These are phyloP conservation scores for Elephantulus edwardii DNA, from an alignment of 2,113 vertebrate genomes.

Conservation along the genomic window DNA sequence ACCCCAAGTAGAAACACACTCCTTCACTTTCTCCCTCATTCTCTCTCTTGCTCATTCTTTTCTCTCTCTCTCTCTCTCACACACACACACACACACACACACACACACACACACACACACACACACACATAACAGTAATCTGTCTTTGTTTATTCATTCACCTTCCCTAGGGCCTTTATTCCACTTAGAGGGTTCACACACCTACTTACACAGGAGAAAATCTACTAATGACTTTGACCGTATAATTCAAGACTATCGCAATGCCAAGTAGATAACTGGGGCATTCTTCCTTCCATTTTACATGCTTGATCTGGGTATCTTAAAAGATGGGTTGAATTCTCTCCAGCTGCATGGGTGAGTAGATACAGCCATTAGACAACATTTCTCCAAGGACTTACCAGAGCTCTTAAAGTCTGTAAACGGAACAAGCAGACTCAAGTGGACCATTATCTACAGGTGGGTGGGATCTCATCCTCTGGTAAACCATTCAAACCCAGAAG, in stretches of 20 bases:
- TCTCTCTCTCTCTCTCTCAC: too few species aligned
- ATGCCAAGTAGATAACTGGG: neutral
- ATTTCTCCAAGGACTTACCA: slow-evolving; percentile 32
- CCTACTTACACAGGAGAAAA: neutral
- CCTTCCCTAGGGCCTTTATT: neutral
- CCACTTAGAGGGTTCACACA: neutral
- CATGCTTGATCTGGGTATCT: neutral
- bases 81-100: too few species aligned
- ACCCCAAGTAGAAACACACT: neutral
- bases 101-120: too few species aligned
- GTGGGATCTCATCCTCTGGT: slow-evolving; percentile 54
- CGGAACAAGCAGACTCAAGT: slow-evolving; percentile 65
- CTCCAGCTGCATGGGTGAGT: slow-evolving; percentile 17
- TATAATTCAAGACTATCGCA: neutral
- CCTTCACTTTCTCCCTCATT: neutral
- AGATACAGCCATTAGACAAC: slow-evolving; percentile 5
- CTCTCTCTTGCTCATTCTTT: too few species aligned
- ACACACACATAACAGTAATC: too few species aligned
- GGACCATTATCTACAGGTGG: slow-evolving; percentile 54
- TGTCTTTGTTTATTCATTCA: neutral
- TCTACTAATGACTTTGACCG: neutral
- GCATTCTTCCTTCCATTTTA: neutral
- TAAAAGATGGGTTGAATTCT: neutral
- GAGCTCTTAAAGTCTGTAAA: slow-evolving; percentile 40
- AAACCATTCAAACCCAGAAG: slow-evolving; percentile 68